These are phyloP conservation scores for Drosophila lowei DNA, from an alignment of 1,140 invertebrate genomes.

Conservation along the genomic window DNA sequence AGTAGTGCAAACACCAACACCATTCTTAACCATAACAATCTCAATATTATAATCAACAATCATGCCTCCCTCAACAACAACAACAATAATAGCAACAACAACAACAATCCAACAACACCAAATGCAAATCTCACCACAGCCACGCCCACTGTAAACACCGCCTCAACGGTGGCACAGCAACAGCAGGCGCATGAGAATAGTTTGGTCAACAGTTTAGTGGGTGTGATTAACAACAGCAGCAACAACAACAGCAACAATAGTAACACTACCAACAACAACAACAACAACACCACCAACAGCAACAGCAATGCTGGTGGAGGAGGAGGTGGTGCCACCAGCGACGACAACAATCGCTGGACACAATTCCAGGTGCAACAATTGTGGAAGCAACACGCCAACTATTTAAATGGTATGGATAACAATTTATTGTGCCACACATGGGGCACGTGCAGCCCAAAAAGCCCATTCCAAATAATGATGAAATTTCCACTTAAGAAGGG, in stretches of 20 bases:
- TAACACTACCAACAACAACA: constrained; percentile 39
- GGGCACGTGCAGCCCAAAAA: too few species aligned
- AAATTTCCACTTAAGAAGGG: too few species aligned
- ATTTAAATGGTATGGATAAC: constrained; percentile 78
- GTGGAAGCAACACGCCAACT: constrained; percentile 83
- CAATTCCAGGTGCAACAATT: constrained; percentile 83
- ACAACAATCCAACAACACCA: constrained; percentile 80
- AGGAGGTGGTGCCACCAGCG: constrained; percentile 28
- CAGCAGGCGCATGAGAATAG: constrained; percentile 73
- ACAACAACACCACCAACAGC: constrained; percentile 51
- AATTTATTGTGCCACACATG: neutral
- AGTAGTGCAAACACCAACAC: constrained; percentile 58
- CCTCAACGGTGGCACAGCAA: constrained; percentile 57
- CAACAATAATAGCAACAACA: constrained; percentile 48
- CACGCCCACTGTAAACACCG: constrained; percentile 62
- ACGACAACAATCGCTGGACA: constrained; percentile 82
- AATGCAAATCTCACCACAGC: constrained; percentile 70
- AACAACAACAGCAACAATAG: constrained; percentile 23
- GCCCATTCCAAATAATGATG: too few species aligned
- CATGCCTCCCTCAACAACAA: constrained; percentile 63
- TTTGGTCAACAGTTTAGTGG: constrained; percentile 75
- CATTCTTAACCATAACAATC: constrained; percentile 73
- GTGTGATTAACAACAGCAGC: constrained; percentile 64
- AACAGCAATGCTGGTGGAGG: constrained; percentile 26
- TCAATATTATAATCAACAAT: constrained; percentile 69